Percentiles rank a stretch among this genome's conserved stretches.
These are phyloP conservation scores for Tonatia bakeri DNA, from an alignment of 2,113 vertebrate genomes.

Conservation along the genomic window DNA sequence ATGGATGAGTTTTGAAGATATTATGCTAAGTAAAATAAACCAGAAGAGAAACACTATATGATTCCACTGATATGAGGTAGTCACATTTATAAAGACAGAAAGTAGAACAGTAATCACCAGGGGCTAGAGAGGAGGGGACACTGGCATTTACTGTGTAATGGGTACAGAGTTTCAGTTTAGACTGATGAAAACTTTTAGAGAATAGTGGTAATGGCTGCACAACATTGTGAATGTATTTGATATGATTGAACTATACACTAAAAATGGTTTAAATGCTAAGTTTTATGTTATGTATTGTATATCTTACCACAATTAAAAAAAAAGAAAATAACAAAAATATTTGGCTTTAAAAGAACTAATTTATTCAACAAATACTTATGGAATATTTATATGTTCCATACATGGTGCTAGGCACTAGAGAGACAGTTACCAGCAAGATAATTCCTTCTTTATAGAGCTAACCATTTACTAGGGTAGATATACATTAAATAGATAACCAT, in stretches of 20 bases:
- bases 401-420: background rate
- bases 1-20: background rate
- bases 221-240: background rate
- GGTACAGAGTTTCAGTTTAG: background rate
- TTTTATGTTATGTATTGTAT: background rate
- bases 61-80: background rate
- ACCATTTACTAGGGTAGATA: background rate
- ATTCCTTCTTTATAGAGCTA: background rate
- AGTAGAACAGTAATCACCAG: background rate
- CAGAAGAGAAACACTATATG: background rate
- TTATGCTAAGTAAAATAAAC: background rate
- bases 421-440: background rate
- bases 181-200: background rate
- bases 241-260: background rate
- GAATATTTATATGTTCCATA: background rate
- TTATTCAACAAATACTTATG: background rate
- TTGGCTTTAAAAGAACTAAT: background rate
- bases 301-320: background rate
- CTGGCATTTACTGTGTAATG: background rate
- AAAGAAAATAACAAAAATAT: background rate
- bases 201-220: background rate
- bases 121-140: background rate
- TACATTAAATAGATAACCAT: background rate
- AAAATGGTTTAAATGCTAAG: background rate
- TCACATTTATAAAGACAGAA: background rate